These are phyloP conservation scores for Falco peregrinus DNA, from an alignment of 2,797 vertebrate genomes.

Conservation along the genomic window DNA sequence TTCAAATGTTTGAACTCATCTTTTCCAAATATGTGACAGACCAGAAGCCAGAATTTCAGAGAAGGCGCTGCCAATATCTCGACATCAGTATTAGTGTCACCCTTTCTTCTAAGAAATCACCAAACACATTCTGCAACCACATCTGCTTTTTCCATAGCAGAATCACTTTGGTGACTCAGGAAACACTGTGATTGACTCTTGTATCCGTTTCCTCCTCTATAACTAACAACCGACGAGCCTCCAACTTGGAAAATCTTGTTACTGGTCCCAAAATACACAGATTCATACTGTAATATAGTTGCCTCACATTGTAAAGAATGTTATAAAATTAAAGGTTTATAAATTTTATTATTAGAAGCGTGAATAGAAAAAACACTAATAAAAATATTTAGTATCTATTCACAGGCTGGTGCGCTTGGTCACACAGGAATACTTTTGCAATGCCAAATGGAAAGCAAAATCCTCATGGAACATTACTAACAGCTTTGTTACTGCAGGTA, in stretches of 20 bases:
- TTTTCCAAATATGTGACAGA: not conserved
- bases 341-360: not conserved
- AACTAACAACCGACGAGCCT: not conserved
- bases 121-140: not conserved
- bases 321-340: not conserved
- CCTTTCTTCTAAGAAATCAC: not conserved
- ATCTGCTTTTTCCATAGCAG: not conserved
- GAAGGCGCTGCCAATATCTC: not conserved
- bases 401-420: not conserved
- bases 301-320: not conserved
- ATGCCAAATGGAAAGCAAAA: not conserved
- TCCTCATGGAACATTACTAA: not conserved
- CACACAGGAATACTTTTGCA: not conserved
- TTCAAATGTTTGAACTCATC: not conserved
- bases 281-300: not conserved
- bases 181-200: not conserved
- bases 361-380: not conserved
- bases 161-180: not conserved
- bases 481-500: not conserved
- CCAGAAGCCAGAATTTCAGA: not conserved
- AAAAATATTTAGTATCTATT: not conserved
- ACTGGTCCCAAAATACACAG: not conserved
- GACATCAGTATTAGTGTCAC: not conserved
- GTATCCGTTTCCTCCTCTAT: not conserved
- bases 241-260: not conserved